phyloP scores from a whole-genome alignment of 2,113 vertebrate species.

The Silurus meridionalis region DNA sequence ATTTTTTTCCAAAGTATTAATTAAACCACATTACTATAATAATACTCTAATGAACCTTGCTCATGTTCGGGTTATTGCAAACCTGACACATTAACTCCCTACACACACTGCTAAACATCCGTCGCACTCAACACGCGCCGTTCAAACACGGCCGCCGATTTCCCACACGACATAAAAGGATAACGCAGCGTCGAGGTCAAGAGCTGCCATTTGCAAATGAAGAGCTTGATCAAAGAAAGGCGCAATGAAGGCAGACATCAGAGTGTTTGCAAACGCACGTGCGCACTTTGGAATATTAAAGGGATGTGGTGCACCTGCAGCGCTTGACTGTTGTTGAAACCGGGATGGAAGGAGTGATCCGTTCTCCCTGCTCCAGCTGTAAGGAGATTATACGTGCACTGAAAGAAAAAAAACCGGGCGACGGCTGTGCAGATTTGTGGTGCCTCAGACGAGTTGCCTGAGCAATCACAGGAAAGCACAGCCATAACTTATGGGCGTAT shows the following conservation, averaged over 20 bases:
- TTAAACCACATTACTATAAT: no score
- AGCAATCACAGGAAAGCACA: no score
- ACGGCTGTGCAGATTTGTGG: background rate
- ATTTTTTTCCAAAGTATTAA: no score
- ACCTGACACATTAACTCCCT: background rate
- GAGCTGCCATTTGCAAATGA: slow-evolving; percentile 6
- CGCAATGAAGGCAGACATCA: background rate
- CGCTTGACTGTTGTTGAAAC: background rate
- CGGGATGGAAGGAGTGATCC: background rate
- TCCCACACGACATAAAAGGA: background rate
- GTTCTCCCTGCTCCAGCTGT: background rate
- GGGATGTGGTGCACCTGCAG: slow-evolving; percentile 12
- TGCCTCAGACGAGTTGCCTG: no score
- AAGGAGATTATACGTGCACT: background rate
- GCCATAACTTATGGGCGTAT: no score
- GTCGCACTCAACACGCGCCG: background rate
- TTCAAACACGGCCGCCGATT: background rate
- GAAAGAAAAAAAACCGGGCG: background rate
- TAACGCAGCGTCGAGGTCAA: slow-evolving; percentile 7
- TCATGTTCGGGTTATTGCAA: no score
- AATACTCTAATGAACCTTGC: no score
- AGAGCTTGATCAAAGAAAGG: slow-evolving; percentile 21
- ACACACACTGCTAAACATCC: background rate
- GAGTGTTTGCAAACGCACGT: slow-evolving; percentile 12
- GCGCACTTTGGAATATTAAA: background rate